Evolutionary conservation across 2,113 vertebrate species (phyloP).

Genomic region (Sapajus apella): DNA sequence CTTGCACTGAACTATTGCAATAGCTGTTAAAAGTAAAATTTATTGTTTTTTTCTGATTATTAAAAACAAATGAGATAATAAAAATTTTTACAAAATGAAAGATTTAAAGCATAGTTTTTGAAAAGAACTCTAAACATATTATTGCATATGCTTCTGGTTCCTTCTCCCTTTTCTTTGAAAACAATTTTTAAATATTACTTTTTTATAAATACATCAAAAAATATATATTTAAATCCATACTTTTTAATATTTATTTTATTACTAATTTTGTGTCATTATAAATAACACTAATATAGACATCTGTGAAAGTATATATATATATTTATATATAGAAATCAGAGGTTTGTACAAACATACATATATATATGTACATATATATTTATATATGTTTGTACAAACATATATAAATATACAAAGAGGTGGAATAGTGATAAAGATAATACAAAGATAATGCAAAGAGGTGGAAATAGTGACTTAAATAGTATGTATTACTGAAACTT

Average conservation of each 20-base stretch:
- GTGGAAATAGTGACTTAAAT: background rate
- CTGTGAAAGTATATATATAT: background rate
- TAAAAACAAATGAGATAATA: constrained; percentile 24
- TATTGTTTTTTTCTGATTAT: background rate
- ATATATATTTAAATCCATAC: background rate
- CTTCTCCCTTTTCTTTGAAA: background rate
- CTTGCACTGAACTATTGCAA: background rate
- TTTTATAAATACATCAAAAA: background rate
- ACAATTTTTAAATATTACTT: background rate
- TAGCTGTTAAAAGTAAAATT: background rate
- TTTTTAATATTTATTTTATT: background rate
- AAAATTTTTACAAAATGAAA: background rate
- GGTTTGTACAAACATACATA: too few relatives aligned
- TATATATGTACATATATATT: too few relatives aligned
- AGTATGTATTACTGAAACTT: background rate
- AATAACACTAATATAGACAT: background rate
- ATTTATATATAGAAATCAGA: background rate
- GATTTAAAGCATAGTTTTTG: background rate
- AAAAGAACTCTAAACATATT: background rate
- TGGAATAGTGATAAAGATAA: background rate
- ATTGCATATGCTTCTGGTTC: background rate
- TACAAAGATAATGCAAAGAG: background rate
- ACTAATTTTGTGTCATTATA: background rate
- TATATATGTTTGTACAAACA: too few relatives aligned
- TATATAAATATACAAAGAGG: too few relatives aligned